A percentile compares a stretch with the other conserved stretches of the same genome.
Conservation (phyloP, 2,888 invertebrate genomes). For the Cartodere bifasciata region DNA sequence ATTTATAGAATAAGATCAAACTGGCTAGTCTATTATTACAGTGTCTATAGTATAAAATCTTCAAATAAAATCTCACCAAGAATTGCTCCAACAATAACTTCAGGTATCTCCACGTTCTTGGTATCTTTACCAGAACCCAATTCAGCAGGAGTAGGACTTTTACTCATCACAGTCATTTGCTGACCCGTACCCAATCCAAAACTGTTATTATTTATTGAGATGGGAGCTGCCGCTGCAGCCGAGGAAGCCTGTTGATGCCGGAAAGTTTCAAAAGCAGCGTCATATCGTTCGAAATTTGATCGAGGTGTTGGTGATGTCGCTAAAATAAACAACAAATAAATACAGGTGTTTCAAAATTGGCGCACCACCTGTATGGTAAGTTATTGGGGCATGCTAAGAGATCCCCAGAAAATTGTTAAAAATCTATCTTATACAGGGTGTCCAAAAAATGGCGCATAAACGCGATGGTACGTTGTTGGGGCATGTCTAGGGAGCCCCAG, state of each 20-base stretch:
- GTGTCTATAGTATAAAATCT: too few species aligned
- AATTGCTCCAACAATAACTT: conserved; percentile 94
- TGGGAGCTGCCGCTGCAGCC: conserved; percentile 54
- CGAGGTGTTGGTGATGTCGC: conserved; percentile 54
- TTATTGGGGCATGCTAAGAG: too few species aligned
- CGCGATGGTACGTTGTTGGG: too few species aligned
- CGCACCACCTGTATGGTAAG: too few species aligned
- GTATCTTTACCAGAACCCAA: conserved; percentile 58
- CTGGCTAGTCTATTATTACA: too few species aligned
- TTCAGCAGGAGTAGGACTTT: conserved; percentile 72
- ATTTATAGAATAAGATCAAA: too few species aligned
- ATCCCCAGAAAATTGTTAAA: too few species aligned
- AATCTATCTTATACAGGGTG: too few species aligned
- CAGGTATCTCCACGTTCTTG: conserved; percentile 89
- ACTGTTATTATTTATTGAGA: conserved; percentile 74
- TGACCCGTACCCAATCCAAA: conserved; percentile 72
- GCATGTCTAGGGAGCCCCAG: too few species aligned
- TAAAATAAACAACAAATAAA: conserved; percentile 32
- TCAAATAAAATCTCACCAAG: too few species aligned
- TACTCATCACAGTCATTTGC: conserved; percentile 61
- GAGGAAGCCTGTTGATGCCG: conserved; percentile 57
- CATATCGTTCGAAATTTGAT: conserved; percentile 60
- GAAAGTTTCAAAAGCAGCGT: conserved; percentile 55
- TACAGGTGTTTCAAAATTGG: too few species aligned
- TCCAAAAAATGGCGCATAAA: too few species aligned